Evolutionary conservation across 2,113 vertebrate species (phyloP), one percentile per base, ranked within the genome.

Genomic region (Austrofundulus limnaeus): DNA sequence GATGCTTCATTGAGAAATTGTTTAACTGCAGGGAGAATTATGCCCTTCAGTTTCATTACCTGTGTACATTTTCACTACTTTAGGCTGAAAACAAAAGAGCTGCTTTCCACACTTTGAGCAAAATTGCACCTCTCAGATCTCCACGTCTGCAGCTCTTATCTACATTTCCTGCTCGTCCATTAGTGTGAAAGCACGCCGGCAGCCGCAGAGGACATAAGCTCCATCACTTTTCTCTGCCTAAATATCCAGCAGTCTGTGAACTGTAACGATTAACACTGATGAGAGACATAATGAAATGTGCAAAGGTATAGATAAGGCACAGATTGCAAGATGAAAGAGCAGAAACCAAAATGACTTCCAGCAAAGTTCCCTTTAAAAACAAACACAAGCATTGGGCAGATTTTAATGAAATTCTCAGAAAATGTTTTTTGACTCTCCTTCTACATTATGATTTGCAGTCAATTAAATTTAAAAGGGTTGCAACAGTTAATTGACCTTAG

Each of bases 321-420:
- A 63, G 38, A 69, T 49, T 53, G 31, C 46, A 61, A 66, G 73
- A 86, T 83, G 62, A 87, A 78, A 78, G 52, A 17, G 34, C 37
- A 53, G 20, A 47, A 7, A 21, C 12, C 37, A 19, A 51, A 56
- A 45, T 54, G 38, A n/a, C 54, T 64, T 41, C 41, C 51, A 48
- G 52, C 11, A 47, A 17, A 52, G 52, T 51, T 66, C 28, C 38
- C 39, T 72, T 77, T 52, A 77, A 77, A 72, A 46, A 59, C 9
- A 28, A 3, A n/a, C n/a, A n/a, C n/a, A n/a, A n/a, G n/a, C 31
- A 34, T 1, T 34, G 31, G 31, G 8, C 8, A 34, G 28, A 28
- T 28, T 28, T 28, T 28, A 28, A 28, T 4, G 28, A 28, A 28
- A 28, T 7, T 28, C 28, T 28, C 28, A 28, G 3, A 4, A 28